These are phyloP conservation scores for Drosophila murphyi DNA, from an alignment of 1,140 invertebrate genomes.

Conservation along the genomic window DNA sequence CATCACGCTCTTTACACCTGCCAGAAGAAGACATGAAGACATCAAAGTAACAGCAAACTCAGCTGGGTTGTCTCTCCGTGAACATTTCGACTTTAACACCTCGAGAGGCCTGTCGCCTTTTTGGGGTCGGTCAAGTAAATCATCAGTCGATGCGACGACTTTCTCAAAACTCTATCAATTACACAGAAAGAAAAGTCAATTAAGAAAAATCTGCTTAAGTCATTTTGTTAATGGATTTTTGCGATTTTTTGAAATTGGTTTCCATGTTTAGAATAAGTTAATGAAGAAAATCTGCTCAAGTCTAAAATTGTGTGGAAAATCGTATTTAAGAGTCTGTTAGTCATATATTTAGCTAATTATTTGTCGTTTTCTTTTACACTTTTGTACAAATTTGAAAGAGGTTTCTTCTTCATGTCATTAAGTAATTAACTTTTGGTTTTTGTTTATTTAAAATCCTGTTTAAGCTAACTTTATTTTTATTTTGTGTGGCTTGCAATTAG, in stretches of 20 bases:
- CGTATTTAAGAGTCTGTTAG: too few species aligned
- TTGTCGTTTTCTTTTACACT: background rate
- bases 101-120: conserved; percentile 36
- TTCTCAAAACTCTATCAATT: conserved; percentile 12
- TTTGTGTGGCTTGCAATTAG: too few species aligned
- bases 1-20: conserved; percentile 2
- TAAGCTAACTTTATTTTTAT: too few species aligned
- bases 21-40: conserved; percentile 41
- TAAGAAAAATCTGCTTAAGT: background rate
- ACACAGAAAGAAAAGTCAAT: conserved; percentile 12
- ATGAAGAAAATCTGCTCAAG: background rate
- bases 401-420: too few species aligned
- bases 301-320: background rate
- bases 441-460: too few species aligned
- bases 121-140: conserved; percentile 32
- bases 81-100: conserved; percentile 70
- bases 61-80: conserved; percentile 45
- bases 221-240: background rate
- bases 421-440: too few species aligned
- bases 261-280: background rate
- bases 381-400: too few species aligned
- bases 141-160: conserved; percentile 20
- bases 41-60: conserved; percentile 47
- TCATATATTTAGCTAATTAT: background rate
- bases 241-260: background rate